Evolutionary conservation across 2,113 vertebrate species (phyloP), one percentile per base, ranked within the genome.

Genomic region (Otis tarda): DNA sequence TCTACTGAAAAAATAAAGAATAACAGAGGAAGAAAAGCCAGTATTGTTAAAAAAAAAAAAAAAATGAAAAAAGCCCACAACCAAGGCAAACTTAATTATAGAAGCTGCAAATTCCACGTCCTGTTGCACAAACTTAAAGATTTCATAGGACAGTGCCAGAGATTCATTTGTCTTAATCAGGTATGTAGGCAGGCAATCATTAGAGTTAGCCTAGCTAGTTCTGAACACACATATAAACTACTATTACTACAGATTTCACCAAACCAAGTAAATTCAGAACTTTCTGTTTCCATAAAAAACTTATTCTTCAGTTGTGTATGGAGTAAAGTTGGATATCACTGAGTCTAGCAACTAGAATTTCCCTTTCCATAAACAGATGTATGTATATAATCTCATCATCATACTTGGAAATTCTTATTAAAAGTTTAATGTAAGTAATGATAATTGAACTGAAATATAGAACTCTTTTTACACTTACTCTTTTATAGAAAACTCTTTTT

Each of bases 231-330:
- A 6, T 47, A 39, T 0, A 41, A 56, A 41, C 37, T 8, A 3
- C 20, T 2, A 2, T 1, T n/a, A 70, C 52, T 23, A 28, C 23
- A 28, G 39, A 19, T 12, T 33, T 3, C 64, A 6, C 10, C 63
- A 39, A 21, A 35, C 16, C 50, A 76, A 64, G 9, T 2, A 11
- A 41, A 39, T 17, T 2, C 49, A 27, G 23, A 89, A 24, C 28
- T 35, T 25, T 4, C 15, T 7, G 0, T 4, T 65, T 14, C 21
- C 22, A 1, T 6, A 22, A 21, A 4, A 4, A 76, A 83, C 2
- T 68, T 47, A 18, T 6, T 33, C 14, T 28, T 68, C 57, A 71
- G 3, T 5, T 74, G 33, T 12, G 19, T 17, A 21, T n/a, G 39
- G 31, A 63, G 56, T 33, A 14, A 53, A 61, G 11, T 0, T 71